phyloP scores from a whole-genome alignment of 2,888 invertebrate genomes.

The Drosophila diplacantha region DNA sequence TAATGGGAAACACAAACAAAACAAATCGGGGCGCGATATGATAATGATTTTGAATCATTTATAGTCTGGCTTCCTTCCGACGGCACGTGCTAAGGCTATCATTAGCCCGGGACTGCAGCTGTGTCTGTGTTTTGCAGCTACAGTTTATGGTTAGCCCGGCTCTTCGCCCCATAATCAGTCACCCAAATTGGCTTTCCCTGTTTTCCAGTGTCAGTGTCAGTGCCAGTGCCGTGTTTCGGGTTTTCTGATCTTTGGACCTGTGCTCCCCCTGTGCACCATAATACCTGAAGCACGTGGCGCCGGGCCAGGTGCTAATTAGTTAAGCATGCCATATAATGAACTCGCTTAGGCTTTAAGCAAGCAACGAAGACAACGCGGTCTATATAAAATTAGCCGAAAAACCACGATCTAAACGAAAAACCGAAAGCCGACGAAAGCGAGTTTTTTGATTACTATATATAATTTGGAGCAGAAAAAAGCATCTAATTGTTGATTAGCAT shows the following conservation, averaged over 20 bases:
- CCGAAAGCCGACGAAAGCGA: conserved; percentile 28
- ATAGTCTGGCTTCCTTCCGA: conserved; percentile 32
- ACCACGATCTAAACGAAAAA: conserved; percentile 17
- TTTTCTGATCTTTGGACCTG: conserved; percentile 35
- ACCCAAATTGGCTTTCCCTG: conserved; percentile 9
- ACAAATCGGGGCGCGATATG: conserved; percentile 38
- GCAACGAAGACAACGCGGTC: conserved; percentile 22
- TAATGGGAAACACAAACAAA: conserved; percentile 33
- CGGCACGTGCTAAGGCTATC: conserved; percentile 51
- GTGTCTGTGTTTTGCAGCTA: conserved; percentile 8
- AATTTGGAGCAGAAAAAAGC: conserved; percentile 82
- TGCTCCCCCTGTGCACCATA: neutral
- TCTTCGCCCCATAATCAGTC: conserved; percentile 12
- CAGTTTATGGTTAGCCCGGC: conserved; percentile 7
- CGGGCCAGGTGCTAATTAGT: conserved; percentile 48
- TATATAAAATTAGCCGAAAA: conserved; percentile 19
- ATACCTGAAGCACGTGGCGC: conserved; percentile 52
- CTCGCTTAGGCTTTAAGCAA: conserved; percentile 13
- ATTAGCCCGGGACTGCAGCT: neutral
- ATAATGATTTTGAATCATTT: conserved; percentile 55
- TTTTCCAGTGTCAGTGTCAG: neutral
- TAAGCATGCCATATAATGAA: conserved; percentile 58
- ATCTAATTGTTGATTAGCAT: conserved; percentile 79
- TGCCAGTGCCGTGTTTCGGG: neutral
- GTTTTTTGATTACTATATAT: conserved; percentile 21